These are phyloP conservation scores for Muraenolepis orangiensis DNA, from an alignment of 2,797 vertebrate species.

Conservation along the genomic window DNA sequence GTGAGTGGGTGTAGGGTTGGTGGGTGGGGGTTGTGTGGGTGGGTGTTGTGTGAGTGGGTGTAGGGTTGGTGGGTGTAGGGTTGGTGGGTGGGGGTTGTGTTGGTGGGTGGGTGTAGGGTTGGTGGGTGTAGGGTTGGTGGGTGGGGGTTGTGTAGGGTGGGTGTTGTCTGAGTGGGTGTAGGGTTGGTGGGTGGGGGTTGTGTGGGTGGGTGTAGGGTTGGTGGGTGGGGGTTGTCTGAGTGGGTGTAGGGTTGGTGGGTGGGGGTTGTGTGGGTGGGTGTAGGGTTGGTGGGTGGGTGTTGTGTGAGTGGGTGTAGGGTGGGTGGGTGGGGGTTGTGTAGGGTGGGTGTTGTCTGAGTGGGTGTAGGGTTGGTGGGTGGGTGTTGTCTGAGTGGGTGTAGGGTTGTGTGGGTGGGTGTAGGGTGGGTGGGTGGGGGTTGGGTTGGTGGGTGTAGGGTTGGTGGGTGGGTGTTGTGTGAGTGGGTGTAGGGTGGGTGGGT, in stretches of 20 bases:
- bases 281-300: constrained; percentile 66
- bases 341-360: constrained; percentile 94
- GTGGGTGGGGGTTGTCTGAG: constrained; percentile 87
- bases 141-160: constrained; percentile 37
- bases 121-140: constrained; percentile 71
- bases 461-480: constrained; percentile 31
- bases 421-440: constrained; percentile 82
- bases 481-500: constrained; percentile 37
- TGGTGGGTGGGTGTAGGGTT: constrained; percentile 86
- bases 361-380: constrained; percentile 75
- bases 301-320: constrained; percentile 43
- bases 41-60: constrained; percentile 42
- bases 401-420: too few relatives aligned
- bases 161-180: constrained; percentile 97
- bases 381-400: constrained; percentile 37
- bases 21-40: constrained; percentile 34
- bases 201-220: constrained; percentile 43
- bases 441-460: constrained; percentile 94
- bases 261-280: constrained; percentile 54
- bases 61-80: too few relatives aligned
- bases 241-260: constrained; percentile 78
- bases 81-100: constrained; percentile 87
- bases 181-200: constrained; percentile 35
- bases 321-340: constrained; percentile 40
- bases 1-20: constrained; percentile 76